These are phyloP conservation scores for Malaclemys terrapin DNA, from an alignment of 2,113 vertebrate genomes.

Conservation along the genomic window DNA sequence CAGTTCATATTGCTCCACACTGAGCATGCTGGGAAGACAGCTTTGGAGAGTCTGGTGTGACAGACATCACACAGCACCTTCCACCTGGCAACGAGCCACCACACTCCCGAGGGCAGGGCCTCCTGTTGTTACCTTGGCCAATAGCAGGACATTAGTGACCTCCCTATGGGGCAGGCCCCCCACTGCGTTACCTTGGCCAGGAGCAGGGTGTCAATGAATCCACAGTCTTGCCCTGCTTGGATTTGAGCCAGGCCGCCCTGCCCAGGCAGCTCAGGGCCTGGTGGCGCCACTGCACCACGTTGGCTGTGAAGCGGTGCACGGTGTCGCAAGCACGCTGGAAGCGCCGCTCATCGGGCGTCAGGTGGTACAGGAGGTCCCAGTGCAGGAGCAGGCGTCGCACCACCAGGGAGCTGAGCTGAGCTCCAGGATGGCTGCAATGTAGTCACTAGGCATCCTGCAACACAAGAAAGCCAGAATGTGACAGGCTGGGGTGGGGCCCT, in stretches of 20 bases:
- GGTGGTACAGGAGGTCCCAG: slow-evolving; percentile 84
- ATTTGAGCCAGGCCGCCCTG: slow-evolving; percentile 49
- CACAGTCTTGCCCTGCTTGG: slow-evolving; percentile 75
- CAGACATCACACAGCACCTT: too few relatives aligned
- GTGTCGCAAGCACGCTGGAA: slow-evolving; percentile 80
- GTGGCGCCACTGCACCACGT: slow-evolving; percentile 82
- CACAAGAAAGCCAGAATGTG: rapidly evolving
- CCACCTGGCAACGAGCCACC: too few relatives aligned
- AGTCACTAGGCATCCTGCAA: slow-evolving; percentile 81
- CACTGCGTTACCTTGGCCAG: slow-evolving; percentile 79
- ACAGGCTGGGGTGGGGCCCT: rapidly evolving
- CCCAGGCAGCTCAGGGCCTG: slow-evolving; percentile 52
- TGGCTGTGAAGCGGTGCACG: slow-evolving; percentile 85
- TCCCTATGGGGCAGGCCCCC: too few relatives aligned
- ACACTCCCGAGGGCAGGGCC: too few relatives aligned
- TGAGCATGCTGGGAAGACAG: too few relatives aligned
- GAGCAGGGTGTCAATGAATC: slow-evolving; percentile 92
- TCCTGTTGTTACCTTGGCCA: too few relatives aligned
- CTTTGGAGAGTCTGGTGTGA: too few relatives aligned
- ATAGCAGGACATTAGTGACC: too few relatives aligned
- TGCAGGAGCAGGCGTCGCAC: slow-evolving; percentile 82
- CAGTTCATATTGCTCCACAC: too few relatives aligned
- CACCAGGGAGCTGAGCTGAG: slow-evolving; percentile 80
- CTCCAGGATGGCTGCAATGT: slow-evolving; percentile 87
- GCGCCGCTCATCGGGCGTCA: slow-evolving; percentile 74